A percentile compares a stretch with the other conserved stretches of the same genome.
Conservation (phyloP, 2,888 invertebrate genomes). For the Drosophila meridionalis region DNA sequence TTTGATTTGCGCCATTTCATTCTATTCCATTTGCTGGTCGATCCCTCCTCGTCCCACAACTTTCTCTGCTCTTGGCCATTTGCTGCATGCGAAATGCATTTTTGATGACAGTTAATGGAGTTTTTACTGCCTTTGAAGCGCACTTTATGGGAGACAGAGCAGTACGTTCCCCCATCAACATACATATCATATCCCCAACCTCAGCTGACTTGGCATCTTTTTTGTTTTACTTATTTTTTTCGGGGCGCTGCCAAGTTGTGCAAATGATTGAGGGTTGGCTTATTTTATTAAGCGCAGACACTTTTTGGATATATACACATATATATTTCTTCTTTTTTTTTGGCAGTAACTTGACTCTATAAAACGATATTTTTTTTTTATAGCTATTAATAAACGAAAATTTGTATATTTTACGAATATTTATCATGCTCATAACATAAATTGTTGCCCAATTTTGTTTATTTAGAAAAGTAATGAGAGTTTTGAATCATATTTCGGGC, state of each 20-base stretch:
- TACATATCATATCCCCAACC: background rate
- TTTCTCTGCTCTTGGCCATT: conserved; percentile 42
- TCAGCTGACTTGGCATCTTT: conserved; percentile 64
- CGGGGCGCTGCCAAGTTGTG: conserved; percentile 24
- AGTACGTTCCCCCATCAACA: background rate
- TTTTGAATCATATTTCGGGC: background rate
- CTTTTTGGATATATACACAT: conserved; percentile 8
- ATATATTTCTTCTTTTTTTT: background rate
- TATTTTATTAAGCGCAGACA: conserved; percentile 50
- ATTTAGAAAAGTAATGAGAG: background rate
- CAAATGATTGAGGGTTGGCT: conserved; percentile 57
- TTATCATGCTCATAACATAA: background rate
- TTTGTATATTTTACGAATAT: conserved; percentile 10
- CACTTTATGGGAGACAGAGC: conserved; percentile 46
- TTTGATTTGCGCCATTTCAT: conserved; percentile 76
- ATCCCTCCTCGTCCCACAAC: background rate
- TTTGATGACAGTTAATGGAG: conserved; percentile 82
- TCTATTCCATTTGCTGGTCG: conserved; percentile 74
- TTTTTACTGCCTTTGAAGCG: conserved; percentile 75
- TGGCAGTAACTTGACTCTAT: conserved; percentile 16
- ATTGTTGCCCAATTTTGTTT: background rate
- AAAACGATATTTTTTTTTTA: conserved; percentile 33
- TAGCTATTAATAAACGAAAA: conserved; percentile 27
- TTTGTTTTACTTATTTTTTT: conserved; percentile 33
- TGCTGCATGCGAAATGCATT: conserved; percentile 79